Evolutionary conservation across 1,140 invertebrate genomes (phyloP).

Genomic region (Lanistes nyassanus): DNA sequence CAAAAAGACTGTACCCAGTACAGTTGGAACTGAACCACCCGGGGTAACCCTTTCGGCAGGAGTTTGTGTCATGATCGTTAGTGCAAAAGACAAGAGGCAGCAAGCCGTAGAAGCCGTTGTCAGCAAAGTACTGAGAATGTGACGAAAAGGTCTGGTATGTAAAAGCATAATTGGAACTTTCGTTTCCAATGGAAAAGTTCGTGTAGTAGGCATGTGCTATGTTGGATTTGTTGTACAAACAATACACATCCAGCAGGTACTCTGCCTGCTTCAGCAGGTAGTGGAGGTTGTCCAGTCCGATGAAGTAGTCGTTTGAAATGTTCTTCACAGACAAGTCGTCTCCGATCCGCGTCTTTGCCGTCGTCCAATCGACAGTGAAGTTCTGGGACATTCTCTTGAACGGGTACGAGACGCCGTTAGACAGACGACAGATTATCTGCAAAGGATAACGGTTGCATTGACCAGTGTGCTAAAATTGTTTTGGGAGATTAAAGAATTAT

Average conservation of each 20-base stretch:
- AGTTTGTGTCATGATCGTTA: not conserved
- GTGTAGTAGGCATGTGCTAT: not conserved
- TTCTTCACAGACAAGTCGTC: not conserved
- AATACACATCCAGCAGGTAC: not conserved
- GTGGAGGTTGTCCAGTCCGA: constrained; percentile 10
- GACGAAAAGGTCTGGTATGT: not conserved
- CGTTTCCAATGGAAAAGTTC: not conserved
- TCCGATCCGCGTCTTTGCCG: not conserved
- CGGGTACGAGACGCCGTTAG: no score
- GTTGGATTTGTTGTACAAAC: not conserved
- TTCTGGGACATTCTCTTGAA: not conserved
- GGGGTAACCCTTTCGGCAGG: not conserved
- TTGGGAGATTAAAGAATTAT: no score
- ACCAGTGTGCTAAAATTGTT: no score
- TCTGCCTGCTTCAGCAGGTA: not conserved
- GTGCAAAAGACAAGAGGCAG: not conserved
- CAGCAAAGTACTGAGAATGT: not conserved
- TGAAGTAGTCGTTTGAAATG: not conserved
- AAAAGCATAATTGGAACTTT: not conserved
- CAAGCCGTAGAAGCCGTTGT: not conserved
- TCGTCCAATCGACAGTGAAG: not conserved
- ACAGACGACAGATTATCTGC: no score
- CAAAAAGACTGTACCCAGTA: not conserved
- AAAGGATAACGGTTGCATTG: no score
- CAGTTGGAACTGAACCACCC: not conserved